A percentile compares a stretch with the other conserved stretches of the same genome.
phyloP scores from a whole-genome alignment of 2,888 invertebrate genomes.

The Epirrita christyi region DNA sequence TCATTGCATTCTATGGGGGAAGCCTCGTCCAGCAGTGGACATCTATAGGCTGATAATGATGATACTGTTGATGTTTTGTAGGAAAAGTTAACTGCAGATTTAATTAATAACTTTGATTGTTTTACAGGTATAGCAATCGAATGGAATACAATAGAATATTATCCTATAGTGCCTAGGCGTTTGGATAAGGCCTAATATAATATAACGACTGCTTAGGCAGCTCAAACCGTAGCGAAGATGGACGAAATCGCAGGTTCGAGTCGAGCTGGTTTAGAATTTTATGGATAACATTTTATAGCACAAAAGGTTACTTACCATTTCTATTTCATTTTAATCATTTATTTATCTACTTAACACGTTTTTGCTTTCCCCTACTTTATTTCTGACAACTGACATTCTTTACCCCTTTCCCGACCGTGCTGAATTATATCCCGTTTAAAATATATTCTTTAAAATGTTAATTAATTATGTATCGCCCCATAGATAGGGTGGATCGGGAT shows the following conservation, averaged over 20 bases:
- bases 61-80: slow-evolving; percentile 56
- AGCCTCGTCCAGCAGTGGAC: too few species aligned
- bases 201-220: background rate
- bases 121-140: too few species aligned
- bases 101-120: slow-evolving; percentile 16
- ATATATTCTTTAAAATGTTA: slow-evolving; percentile 75
- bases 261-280: too few species aligned
- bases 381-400: slow-evolving; percentile 74
- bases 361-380: slow-evolving; percentile 55
- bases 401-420: slow-evolving; percentile 67
- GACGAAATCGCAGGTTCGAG: too few species aligned
- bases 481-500: slow-evolving; percentile 52
- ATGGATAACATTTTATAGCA: too few species aligned
- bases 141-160: too few species aligned
- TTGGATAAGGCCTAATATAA: background rate
- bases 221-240: background rate
- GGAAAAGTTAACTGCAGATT: slow-evolving; percentile 5
- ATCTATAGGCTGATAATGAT: too few species aligned
- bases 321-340: slow-evolving; percentile 44
- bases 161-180: background rate
- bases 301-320: background rate
- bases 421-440: slow-evolving; percentile 68
- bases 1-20: too few species aligned
- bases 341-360: slow-evolving; percentile 30
- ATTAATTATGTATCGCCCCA: slow-evolving; percentile 62